These are phyloP conservation scores for Lagopus leucura DNA, from an alignment of 2,113 vertebrate species.

Conservation along the genomic window DNA sequence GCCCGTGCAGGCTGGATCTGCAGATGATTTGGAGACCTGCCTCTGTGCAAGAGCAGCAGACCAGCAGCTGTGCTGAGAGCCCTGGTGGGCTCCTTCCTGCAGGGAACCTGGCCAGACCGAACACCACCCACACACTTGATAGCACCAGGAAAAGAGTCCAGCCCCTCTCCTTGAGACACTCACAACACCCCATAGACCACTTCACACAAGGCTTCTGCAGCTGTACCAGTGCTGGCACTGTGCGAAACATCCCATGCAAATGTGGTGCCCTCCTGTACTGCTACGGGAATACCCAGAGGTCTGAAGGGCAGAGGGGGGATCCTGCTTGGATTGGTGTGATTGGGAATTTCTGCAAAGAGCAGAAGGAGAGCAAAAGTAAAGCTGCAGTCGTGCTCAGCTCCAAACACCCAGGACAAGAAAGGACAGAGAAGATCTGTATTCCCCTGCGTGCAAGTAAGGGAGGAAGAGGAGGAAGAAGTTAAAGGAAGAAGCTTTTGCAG, in stretches of 20 bases:
- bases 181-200: neutral
- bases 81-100: neutral
- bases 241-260: neutral
- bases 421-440: neutral
- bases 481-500: neutral
- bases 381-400: neutral
- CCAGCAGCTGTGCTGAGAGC: neutral
- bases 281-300: neutral
- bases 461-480: neutral
- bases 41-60: neutral
- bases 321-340: neutral
- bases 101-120: neutral
- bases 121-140: neutral
- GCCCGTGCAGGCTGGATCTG: neutral
- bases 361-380: neutral
- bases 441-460: neutral
- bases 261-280: neutral
- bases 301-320: neutral
- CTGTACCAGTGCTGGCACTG: neutral
- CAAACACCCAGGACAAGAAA: neutral
- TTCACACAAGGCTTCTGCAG: neutral
- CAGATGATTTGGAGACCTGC: neutral
- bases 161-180: neutral
- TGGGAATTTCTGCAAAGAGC: neutral
- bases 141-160: neutral